Conservation (phyloP, 1,140 invertebrate genomes). For the Euwallacea similis region DNA sequence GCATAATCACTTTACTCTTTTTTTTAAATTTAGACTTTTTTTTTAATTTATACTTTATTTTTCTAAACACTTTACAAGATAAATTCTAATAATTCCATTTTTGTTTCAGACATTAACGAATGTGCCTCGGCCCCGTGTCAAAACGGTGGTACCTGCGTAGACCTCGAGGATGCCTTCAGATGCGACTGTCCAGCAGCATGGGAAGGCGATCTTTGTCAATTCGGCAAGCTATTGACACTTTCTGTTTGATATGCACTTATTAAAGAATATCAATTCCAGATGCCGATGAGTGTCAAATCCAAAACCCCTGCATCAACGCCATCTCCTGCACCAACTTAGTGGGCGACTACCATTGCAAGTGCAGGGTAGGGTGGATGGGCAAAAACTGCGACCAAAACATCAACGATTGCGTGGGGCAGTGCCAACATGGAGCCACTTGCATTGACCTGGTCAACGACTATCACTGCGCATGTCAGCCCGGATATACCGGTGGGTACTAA, state of each 20-base stretch:
- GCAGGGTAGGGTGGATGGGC: slow-evolving; percentile 82
- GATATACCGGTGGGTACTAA: slow-evolving; percentile 69
- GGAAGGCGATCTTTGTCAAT: slow-evolving; percentile 79
- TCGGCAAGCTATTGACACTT: slow-evolving; percentile 55
- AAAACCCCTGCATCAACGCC: slow-evolving; percentile 76
- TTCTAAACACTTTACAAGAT: too few species aligned
- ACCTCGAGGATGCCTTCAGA: slow-evolving; percentile 72
- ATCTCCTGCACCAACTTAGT: slow-evolving; percentile 76
- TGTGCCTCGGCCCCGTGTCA: slow-evolving; percentile 81
- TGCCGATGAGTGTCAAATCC: slow-evolving; percentile 65
- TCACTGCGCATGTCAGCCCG: slow-evolving; percentile 77
- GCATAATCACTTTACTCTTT: too few species aligned
- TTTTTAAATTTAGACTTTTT: too few species aligned
- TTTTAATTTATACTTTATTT: too few species aligned
- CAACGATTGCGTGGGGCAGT: slow-evolving; percentile 85
- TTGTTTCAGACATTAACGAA: slow-evolving; percentile 74
- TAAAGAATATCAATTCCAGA: slow-evolving; percentile 53
- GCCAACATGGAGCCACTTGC: slow-evolving; percentile 83
- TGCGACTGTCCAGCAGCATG: slow-evolving; percentile 81
- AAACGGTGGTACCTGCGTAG: slow-evolving; percentile 84
- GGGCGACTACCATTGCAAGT: slow-evolving; percentile 82
- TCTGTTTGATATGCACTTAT: not conserved
- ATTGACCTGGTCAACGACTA: slow-evolving; percentile 82
- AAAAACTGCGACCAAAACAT: slow-evolving; percentile 88
- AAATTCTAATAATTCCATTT: slow-evolving; percentile 23